These are phyloP conservation scores for Mobula hypostoma DNA, from an alignment of 2,113 vertebrate species.

Conservation along the genomic window DNA sequence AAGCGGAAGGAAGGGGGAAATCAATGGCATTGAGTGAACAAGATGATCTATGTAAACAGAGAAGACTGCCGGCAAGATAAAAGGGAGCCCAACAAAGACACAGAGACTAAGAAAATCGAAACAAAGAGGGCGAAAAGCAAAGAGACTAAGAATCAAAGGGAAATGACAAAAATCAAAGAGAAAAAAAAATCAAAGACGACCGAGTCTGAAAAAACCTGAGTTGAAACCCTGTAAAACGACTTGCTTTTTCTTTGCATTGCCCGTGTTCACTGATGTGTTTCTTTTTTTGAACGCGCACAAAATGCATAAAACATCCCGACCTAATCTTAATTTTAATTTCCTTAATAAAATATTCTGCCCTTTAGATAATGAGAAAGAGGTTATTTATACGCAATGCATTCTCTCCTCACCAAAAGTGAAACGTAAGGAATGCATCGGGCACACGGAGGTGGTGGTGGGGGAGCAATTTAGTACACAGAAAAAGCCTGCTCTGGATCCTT, in stretches of 20 bases:
- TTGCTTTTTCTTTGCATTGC: not conserved
- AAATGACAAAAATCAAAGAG: constrained; percentile 22
- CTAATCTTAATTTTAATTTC: not conserved
- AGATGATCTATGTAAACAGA: constrained; percentile 26
- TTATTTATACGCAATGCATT: not conserved
- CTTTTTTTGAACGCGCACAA: not conserved
- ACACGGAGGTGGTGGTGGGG: not conserved
- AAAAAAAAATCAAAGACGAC: constrained; percentile 7
- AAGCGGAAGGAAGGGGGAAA: not conserved
- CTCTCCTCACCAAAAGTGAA: not conserved
- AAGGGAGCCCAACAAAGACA: constrained; percentile 7
- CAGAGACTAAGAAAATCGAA: constrained; percentile 3
- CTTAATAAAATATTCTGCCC: not conserved
- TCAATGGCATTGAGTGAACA: not conserved
- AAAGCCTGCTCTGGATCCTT: not conserved
- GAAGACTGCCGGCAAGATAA: constrained; percentile 21
- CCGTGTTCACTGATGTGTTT: not conserved
- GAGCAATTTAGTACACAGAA: not conserved
- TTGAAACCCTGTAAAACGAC: not conserved
- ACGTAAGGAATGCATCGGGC: not conserved
- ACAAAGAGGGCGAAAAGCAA: constrained; percentile 19
- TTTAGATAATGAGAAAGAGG: not conserved
- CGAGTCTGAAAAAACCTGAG: not conserved
- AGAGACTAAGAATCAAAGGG: constrained; percentile 16
- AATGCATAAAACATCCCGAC: not conserved